A percentile compares a stretch with the other conserved stretches of the same genome.
Evolutionary conservation across 2,797 vertebrate genomes (phyloP).

Genomic region (Molossus molossus): DNA sequence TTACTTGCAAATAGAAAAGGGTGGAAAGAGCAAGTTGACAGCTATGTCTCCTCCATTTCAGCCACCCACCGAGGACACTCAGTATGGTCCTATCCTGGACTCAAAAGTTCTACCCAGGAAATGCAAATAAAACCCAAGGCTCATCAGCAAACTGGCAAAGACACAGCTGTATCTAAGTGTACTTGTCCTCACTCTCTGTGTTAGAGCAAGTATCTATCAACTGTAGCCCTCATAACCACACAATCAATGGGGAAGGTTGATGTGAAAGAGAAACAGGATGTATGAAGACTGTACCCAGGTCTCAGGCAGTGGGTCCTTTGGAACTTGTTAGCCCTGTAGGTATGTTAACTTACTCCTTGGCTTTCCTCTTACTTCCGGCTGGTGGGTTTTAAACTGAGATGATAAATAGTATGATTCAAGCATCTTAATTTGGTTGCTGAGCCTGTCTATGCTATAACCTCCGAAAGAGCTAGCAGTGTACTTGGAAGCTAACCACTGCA

Average conservation of each 20-base stretch:
- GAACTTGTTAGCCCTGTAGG: background rate
- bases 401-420: constrained; percentile 31
- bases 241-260: background rate
- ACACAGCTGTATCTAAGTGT: background rate
- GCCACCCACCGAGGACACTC: background rate
- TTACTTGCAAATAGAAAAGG: background rate
- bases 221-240: background rate
- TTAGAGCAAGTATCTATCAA: background rate
- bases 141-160: background rate
- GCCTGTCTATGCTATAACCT: background rate
- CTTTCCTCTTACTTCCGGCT: constrained; percentile 42
- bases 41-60: background rate
- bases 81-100: background rate
- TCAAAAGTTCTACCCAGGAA: background rate
- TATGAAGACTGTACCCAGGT: background rate
- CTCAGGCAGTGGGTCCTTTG: background rate
- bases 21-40: constrained; percentile 2
- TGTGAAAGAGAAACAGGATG: background rate
- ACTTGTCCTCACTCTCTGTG: background rate
- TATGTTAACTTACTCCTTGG: background rate
- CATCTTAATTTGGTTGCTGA: constrained; percentile 17
- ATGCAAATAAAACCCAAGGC: background rate
- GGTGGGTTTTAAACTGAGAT: constrained; percentile 17
- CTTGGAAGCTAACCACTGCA: background rate
- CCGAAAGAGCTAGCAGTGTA: background rate